A percentile compares a stretch with the other conserved stretches of the same genome.
phyloP scores from a whole-genome alignment of 2,113 vertebrate genomes.

The Fulmarus glacialis region DNA sequence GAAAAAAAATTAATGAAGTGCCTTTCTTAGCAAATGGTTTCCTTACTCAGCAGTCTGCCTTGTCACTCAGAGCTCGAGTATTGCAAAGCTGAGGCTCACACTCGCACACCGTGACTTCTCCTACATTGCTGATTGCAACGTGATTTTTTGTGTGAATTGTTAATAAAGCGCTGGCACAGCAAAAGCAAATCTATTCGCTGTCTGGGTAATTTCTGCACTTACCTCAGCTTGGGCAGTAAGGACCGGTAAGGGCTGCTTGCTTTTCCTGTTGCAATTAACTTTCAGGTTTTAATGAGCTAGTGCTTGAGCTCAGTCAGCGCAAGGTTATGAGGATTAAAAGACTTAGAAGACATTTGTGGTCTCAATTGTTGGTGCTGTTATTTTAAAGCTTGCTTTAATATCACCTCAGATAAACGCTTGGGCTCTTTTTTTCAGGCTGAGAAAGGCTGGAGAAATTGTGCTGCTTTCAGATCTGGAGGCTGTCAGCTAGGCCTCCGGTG shows the following conservation, averaged over 20 bases:
- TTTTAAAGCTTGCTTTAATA: neutral
- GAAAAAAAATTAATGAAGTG: neutral
- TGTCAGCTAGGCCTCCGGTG: neutral
- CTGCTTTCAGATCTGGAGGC: neutral
- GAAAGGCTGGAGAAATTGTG: neutral
- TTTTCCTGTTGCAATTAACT: conserved; percentile 35
- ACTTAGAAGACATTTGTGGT: neutral
- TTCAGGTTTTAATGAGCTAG: conserved; percentile 17
- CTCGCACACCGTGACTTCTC: neutral
- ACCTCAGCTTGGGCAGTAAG: neutral
- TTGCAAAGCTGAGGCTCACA: neutral
- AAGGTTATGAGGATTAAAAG: neutral
- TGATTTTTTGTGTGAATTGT: neutral
- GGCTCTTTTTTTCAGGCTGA: neutral
- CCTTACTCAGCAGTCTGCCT: neutral
- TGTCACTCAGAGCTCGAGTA: neutral
- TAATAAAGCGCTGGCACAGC: neutral
- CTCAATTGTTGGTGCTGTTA: neutral
- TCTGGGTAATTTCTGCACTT: neutral
- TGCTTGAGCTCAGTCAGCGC: neutral
- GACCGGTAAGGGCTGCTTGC: neutral
- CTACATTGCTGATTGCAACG: neutral
- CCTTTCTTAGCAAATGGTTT: neutral
- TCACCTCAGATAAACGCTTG: neutral
- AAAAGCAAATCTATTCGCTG: neutral